A percentile compares a stretch with the other conserved stretches of the same genome.
These are phyloP conservation scores for Gadus chalcogrammus DNA, from an alignment of 2,113 vertebrate genomes.

Conservation along the genomic window DNA sequence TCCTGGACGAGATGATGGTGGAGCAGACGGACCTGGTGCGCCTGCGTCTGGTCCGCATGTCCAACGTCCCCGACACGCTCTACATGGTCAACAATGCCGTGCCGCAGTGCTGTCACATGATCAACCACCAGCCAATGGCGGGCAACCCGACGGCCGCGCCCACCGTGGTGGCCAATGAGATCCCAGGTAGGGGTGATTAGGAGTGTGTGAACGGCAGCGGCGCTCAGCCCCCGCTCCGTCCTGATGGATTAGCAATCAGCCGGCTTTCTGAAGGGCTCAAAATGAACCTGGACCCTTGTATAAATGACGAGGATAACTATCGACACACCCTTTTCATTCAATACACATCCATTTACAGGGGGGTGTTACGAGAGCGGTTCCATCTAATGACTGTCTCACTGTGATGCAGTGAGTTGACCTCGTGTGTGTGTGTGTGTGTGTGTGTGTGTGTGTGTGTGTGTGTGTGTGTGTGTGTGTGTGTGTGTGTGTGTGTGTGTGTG, in stretches of 20 bases:
- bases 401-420: background rate
- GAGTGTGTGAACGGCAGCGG: too few species aligned
- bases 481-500: background rate
- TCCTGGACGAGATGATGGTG: constrained; percentile 98
- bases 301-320: too few species aligned
- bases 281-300: too few species aligned
- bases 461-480: background rate
- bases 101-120: constrained; percentile 94
- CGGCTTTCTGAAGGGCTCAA: too few species aligned
- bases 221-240: too few species aligned
- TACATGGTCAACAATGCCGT: constrained; percentile 97
- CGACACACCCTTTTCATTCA: too few species aligned
- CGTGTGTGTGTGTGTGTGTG: background rate
- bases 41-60: constrained; percentile 94
- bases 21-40: constrained; percentile 95
- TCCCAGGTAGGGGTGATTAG: constrained; percentile 81
- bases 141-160: constrained; percentile 83
- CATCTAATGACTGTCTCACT: too few species aligned
- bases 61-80: constrained; percentile 95
- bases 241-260: too few species aligned
- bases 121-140: constrained; percentile 92
- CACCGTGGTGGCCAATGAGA: constrained; percentile 96
- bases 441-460: background rate
- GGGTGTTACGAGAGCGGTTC: too few species aligned
- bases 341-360: too few species aligned